Conservation (phyloP, 2,113 vertebrate genomes). For the Centropus unirufus region DNA sequence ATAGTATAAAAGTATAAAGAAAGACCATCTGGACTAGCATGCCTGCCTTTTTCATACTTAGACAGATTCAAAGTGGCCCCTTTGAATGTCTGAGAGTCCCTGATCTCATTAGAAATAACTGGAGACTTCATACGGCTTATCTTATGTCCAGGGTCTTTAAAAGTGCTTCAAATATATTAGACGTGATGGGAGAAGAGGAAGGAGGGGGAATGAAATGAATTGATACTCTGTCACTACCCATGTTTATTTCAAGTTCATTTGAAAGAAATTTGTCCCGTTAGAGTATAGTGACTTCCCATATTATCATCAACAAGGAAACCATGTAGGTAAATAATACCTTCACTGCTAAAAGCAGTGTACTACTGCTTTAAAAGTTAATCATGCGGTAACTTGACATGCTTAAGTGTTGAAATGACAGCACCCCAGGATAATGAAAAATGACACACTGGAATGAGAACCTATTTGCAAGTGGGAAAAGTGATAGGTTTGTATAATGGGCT, state of each 20-base stretch:
- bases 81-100: background rate
- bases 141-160: background rate
- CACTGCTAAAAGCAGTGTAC: background rate
- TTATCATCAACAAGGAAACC: slow-evolving; percentile 11
- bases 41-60: background rate
- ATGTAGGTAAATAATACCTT: background rate
- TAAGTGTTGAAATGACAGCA: slow-evolving; percentile 27
- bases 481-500: slow-evolving; percentile 12
- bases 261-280: slow-evolving; percentile 28
- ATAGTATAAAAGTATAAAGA: background rate
- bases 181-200: background rate
- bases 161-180: background rate
- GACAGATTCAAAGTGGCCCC: background rate
- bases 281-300: background rate
- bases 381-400: background rate
- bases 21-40: background rate
- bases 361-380: slow-evolving; percentile 16
- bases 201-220: background rate
- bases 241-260: background rate
- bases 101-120: background rate
- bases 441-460: background rate
- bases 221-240: background rate
- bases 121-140: background rate
- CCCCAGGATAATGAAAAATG: slow-evolving; percentile 3
- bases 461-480: slow-evolving; percentile 4